These are phyloP conservation scores for Drosophila birchii DNA, from an alignment of 2,888 invertebrate genomes.

Conservation along the genomic window DNA sequence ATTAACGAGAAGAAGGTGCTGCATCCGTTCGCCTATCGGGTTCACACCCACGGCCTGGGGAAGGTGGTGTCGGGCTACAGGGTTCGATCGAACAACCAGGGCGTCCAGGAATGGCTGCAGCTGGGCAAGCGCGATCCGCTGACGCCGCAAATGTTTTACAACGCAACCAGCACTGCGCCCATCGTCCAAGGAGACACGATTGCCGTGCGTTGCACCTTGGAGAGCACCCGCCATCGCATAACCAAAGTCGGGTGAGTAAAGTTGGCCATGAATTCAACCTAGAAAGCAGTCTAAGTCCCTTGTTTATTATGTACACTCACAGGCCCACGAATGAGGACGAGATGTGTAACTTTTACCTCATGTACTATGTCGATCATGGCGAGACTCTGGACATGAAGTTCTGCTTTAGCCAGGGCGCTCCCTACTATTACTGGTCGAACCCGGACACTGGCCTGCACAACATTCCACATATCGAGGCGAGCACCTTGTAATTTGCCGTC, in stretches of 20 bases:
- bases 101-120: constrained; percentile 90
- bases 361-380: constrained; percentile 94
- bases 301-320: constrained; percentile 25
- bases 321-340: constrained; percentile 94
- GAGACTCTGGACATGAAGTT: constrained; percentile 91
- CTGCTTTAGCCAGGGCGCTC: constrained; percentile 94
- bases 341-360: constrained; percentile 98
- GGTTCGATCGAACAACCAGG: constrained; percentile 86
- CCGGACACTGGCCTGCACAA: constrained; percentile 88
- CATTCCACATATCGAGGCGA: constrained; percentile 91
- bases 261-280: too few species aligned
- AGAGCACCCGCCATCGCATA: constrained; percentile 87
- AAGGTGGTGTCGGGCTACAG: constrained; percentile 93
- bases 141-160: constrained; percentile 97
- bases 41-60: constrained; percentile 96
- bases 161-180: constrained; percentile 88
- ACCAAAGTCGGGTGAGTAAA: constrained; percentile 90
- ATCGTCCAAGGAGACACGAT: constrained; percentile 90
- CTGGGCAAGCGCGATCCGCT: constrained; percentile 95
- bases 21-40: constrained; percentile 97
- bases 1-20: constrained; percentile 92
- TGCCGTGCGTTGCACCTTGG: constrained; percentile 97
- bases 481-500: constrained; percentile 82
- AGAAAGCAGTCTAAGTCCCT: background rate
- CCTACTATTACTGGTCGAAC: constrained; percentile 92